Percentiles rank a stretch among this genome's conserved stretches.
Evolutionary conservation across 1,140 invertebrate species (phyloP).

Genomic region (Achatina immaculata): DNA sequence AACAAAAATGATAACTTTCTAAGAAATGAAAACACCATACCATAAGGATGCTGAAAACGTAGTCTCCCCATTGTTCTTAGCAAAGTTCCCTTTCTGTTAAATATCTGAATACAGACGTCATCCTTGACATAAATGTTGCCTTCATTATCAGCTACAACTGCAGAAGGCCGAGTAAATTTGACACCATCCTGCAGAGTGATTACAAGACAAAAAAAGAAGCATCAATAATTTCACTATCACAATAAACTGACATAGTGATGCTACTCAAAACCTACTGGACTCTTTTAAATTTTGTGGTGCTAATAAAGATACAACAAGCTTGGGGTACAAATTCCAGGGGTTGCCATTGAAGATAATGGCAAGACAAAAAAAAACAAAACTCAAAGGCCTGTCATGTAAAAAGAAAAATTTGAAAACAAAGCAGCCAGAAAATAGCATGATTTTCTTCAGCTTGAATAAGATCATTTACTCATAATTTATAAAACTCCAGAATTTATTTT

Average conservation of each 20-base stretch:
- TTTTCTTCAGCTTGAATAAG: no score
- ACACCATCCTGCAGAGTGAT: constrained; percentile 19
- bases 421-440: no score
- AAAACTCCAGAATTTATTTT: no score
- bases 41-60: constrained; percentile 46
- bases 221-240: no score
- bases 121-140: constrained; percentile 63
- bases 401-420: no score
- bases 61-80: constrained; percentile 40
- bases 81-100: constrained; percentile 40
- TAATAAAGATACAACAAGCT: no score
- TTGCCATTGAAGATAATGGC: no score
- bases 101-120: constrained; percentile 50
- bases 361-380: not conserved
- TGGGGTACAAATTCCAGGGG: no score
- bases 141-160: constrained; percentile 53
- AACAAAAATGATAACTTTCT: not conserved
- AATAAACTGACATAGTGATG: no score
- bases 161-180: constrained; percentile 52
- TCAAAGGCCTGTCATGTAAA: not conserved
- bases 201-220: not conserved
- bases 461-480: no score
- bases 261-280: no score
- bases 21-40: constrained; percentile 28
- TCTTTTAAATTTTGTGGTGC: no score